Conservation (phyloP, 2,797 vertebrate species). For the Pteronotus mesoamericanus region DNA sequence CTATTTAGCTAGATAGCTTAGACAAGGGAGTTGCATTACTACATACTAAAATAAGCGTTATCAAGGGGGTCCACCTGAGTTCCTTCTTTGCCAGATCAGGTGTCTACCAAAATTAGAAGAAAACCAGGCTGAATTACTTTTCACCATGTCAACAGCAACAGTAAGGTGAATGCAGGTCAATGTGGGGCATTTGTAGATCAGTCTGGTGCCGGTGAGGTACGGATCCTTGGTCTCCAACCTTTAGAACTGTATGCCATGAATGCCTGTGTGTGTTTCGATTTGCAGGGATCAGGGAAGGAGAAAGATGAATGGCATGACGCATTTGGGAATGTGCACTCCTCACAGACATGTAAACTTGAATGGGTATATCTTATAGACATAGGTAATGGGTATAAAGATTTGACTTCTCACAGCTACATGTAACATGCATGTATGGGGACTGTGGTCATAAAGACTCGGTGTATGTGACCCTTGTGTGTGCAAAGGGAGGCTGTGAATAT, state of each 20-base stretch:
- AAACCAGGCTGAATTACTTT: neutral
- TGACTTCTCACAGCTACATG: neutral
- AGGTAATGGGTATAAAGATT: neutral
- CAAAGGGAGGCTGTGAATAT: neutral
- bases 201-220: neutral
- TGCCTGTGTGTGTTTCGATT: neutral
- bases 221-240: too few species aligned
- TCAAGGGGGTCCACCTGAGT: neutral
- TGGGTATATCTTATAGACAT: neutral
- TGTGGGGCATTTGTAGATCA: neutral
- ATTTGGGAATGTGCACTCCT: neutral
- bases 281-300: neutral
- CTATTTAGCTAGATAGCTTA: slow-evolving; percentile 9
- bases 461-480: neutral
- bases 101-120: slow-evolving; percentile 9
- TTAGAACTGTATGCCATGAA: neutral
- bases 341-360: neutral
- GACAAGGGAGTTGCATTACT: slow-evolving; percentile 2
- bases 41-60: neutral
- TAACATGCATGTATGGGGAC: neutral
- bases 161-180: neutral
- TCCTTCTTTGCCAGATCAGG: neutral
- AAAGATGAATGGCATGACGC: neutral
- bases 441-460: neutral
- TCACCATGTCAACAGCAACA: neutral